Evolutionary conservation across 2,797 vertebrate species (phyloP).

Genomic region (Typhlichthys eigenmanni): DNA sequence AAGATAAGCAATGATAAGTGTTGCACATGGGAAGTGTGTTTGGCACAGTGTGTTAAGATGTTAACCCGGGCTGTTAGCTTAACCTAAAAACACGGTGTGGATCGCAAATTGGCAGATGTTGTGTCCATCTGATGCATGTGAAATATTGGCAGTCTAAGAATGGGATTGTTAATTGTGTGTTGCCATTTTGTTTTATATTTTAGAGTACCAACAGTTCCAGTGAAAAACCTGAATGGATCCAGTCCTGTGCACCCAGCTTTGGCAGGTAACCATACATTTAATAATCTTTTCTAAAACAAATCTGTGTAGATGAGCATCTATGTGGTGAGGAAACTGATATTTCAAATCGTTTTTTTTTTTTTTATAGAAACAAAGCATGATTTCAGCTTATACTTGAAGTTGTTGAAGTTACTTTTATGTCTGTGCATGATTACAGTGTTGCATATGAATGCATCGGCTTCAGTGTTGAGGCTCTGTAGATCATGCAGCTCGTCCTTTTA

Average conservation of each 20-base stretch:
- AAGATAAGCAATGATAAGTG: slow-evolving; percentile 17
- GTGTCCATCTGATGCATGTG: slow-evolving; percentile 28
- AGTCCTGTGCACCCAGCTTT: slow-evolving; percentile 93
- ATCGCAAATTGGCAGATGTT: slow-evolving; percentile 21
- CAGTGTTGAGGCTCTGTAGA: too few relatives aligned
- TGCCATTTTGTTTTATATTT: slow-evolving; percentile 25
- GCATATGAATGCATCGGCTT: too few relatives aligned
- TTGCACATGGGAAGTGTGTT: not conserved
- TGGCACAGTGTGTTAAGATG: slow-evolving; percentile 30
- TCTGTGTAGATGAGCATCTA: too few relatives aligned
- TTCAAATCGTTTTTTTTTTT: too few relatives aligned
- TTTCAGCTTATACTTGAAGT: too few relatives aligned
- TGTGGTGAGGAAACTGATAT: too few relatives aligned
- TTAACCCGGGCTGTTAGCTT: not conserved
- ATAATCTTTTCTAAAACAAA: too few relatives aligned
- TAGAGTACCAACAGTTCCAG: slow-evolving; percentile 94
- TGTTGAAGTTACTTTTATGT: too few relatives aligned
- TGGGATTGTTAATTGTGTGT: slow-evolving; percentile 1
- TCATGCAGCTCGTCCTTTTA: too few relatives aligned
- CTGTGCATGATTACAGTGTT: too few relatives aligned
- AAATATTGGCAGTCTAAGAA: slow-evolving; percentile 8
- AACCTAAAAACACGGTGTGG: slow-evolving; percentile 14
- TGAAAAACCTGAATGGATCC: slow-evolving; percentile 96
- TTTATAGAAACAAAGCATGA: too few relatives aligned
- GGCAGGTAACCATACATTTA: slow-evolving; percentile 81